phyloP scores from a whole-genome alignment of 2,797 vertebrate species.

The Periparus ater region DNA sequence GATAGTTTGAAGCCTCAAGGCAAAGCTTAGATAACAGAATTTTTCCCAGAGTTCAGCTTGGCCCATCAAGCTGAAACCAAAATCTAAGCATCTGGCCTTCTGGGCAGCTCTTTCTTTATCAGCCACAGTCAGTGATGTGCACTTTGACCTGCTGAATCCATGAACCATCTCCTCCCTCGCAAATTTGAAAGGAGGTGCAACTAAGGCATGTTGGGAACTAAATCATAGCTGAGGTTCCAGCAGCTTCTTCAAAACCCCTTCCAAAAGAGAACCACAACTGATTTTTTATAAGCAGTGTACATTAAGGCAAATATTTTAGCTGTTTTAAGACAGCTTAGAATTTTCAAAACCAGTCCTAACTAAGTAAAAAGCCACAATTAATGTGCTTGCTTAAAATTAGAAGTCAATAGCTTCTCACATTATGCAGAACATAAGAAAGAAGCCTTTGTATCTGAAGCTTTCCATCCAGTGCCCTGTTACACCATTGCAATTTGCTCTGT shows the following conservation, averaged over 20 bases:
- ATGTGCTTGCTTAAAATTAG: neutral
- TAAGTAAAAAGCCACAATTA: neutral
- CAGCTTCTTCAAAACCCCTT: neutral
- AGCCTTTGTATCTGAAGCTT: neutral
- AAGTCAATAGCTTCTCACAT: neutral
- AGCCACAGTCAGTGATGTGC: neutral
- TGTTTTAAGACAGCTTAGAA: neutral
- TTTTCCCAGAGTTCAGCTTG: neutral
- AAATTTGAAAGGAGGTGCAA: neutral
- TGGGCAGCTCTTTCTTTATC: neutral
- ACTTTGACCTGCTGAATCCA: neutral
- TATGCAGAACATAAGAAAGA: neutral
- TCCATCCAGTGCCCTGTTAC: neutral
- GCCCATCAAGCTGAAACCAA: neutral
- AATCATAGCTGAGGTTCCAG: neutral
- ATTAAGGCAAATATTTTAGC: neutral
- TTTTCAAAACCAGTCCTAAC: neutral
- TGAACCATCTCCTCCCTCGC: rapidly evolving
- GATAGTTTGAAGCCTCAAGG: neutral
- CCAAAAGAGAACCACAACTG: neutral
- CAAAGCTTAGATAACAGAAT: neutral
- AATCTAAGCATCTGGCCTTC: neutral
- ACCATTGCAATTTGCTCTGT: neutral
- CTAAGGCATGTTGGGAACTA: neutral
- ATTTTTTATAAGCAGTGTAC: neutral